These are phyloP conservation scores for Montipora foliosa DNA, from an alignment of 64 coral and sea anemone species.

Conservation along the genomic window DNA sequence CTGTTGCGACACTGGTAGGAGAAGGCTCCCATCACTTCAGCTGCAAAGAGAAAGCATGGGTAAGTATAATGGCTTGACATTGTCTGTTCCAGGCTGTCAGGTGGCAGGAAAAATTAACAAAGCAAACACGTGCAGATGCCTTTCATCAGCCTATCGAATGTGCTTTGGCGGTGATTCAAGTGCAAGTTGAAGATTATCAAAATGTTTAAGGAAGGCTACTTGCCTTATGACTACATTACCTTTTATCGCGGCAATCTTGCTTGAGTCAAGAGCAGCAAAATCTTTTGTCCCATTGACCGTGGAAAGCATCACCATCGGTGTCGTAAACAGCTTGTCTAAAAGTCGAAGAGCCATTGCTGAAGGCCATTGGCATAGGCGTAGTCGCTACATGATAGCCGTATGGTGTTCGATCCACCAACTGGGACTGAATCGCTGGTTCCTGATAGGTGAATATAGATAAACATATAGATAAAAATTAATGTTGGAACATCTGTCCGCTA, in stretches of 20 bases:
- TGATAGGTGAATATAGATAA: not conserved
- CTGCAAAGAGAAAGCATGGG: not conserved
- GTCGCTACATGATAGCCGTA: not conserved
- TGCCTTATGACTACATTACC: not conserved
- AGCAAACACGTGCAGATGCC: too few species aligned
- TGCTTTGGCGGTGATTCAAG: too few species aligned
- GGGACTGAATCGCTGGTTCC: not conserved
- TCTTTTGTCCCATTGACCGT: not conserved
- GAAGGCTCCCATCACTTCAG: not conserved
- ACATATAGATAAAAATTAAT: not conserved
- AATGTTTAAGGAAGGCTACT: too few species aligned
- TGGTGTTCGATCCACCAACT: not conserved
- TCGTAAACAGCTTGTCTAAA: not conserved
- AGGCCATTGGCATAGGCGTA: not conserved
- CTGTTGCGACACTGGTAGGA: not conserved
- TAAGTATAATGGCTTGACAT: not conserved
- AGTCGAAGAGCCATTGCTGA: not conserved
- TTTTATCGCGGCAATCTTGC: not conserved
- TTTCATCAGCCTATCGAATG: too few species aligned
- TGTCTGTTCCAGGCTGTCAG: too few species aligned
- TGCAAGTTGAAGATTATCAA: too few species aligned
- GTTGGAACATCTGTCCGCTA: not conserved
- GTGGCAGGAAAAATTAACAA: too few species aligned
- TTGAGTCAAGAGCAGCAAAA: not conserved
- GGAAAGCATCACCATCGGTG: not conserved